These are phyloP conservation scores for Cheiracanthium punctorium DNA, from an alignment of 2,888 invertebrate genomes.

Conservation along the genomic window DNA sequence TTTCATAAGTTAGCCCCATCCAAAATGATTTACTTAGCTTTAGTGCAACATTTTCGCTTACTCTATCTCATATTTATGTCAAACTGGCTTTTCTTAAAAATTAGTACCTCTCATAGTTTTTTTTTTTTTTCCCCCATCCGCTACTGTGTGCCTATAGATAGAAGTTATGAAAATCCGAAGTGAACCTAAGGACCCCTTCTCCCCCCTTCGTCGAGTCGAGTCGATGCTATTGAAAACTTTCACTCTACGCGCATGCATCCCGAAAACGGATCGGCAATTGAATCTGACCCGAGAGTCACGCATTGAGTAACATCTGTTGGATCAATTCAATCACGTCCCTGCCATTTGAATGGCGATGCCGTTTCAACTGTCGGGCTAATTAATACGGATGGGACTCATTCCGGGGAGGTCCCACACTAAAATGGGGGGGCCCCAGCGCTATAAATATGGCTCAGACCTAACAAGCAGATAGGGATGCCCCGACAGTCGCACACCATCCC, in stretches of 20 bases:
- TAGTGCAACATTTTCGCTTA: too few species aligned
- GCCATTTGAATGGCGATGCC: conserved; percentile 25
- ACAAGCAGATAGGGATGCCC: conserved; percentile 3
- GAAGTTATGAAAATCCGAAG: too few species aligned
- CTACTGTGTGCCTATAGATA: too few species aligned
- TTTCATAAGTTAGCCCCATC: too few species aligned
- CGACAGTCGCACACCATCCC: conserved; percentile 20
- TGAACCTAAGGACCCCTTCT: too few species aligned
- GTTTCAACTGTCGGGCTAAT: conserved; percentile 38
- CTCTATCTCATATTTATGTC: too few species aligned
- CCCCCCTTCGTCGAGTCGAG: too few species aligned
- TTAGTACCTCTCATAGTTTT: too few species aligned
- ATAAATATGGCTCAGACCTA: not conserved
- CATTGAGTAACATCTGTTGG: conserved; percentile 18
- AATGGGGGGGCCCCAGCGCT: not conserved
- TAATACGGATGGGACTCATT: conserved; percentile 42
- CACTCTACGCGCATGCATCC: not conserved
- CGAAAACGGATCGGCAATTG: too few species aligned
- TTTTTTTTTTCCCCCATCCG: too few species aligned
- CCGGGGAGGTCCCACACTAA: not conserved
- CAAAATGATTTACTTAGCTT: too few species aligned
- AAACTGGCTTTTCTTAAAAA: too few species aligned
- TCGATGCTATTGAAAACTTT: not conserved
- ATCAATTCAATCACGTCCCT: conserved; percentile 28
- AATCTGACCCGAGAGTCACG: not conserved